These are phyloP conservation scores for Syrrhaptes paradoxus DNA, from an alignment of 2,113 vertebrate species.

Conservation along the genomic window DNA sequence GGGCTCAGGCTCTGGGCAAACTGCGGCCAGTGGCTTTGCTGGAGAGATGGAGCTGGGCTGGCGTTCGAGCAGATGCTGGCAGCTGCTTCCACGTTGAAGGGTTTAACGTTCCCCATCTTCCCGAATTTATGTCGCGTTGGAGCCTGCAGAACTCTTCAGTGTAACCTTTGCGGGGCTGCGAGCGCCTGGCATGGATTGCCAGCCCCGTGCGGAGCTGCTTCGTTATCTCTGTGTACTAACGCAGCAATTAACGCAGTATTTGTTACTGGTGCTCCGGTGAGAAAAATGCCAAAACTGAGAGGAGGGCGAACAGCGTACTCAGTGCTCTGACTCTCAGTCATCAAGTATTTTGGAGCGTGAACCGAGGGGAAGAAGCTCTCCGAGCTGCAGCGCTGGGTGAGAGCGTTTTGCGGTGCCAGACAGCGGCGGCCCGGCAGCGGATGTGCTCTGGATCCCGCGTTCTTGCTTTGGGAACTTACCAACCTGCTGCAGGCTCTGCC, in stretches of 20 bases:
- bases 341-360: not conserved
- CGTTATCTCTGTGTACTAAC: not conserved
- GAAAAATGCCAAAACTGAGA: conserved; percentile 13
- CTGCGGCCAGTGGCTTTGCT: not conserved
- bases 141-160: conserved; percentile 12
- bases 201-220: accelerated
- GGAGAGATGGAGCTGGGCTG: not conserved
- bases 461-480: not conserved
- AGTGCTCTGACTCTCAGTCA: not conserved
- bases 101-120: not conserved
- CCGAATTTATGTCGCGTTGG: not conserved
- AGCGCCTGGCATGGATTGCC: not conserved
- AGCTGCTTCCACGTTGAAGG: conserved; percentile 12
- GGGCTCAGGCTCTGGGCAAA: not conserved
- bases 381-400: not conserved
- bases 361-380: not conserved
- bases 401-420: accelerated
- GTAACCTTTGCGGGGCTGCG: not conserved
- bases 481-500: not conserved
- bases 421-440: not conserved
- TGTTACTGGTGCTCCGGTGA: conserved; percentile 14
- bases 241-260: not conserved
- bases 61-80: conserved; percentile 24
- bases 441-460: accelerated
- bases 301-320: not conserved